Evolutionary conservation across 2,797 vertebrate species (phyloP).

Genomic region (Champsocephalus gunnari): DNA sequence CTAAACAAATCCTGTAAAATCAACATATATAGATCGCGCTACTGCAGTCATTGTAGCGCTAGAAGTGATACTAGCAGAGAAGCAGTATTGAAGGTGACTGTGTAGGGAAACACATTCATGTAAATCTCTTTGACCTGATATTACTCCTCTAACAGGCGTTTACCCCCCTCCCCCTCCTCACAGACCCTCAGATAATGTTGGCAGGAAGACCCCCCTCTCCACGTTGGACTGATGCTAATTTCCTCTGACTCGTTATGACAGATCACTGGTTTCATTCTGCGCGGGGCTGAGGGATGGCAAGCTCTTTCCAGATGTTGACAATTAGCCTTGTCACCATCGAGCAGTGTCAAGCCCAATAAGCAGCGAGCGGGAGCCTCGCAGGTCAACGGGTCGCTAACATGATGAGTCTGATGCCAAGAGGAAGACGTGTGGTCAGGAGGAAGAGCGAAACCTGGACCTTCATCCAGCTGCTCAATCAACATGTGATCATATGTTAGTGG

Average conservation of each 20-base stretch:
- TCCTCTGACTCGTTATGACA: slow-evolving; percentile 80
- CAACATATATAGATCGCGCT: too few relatives aligned
- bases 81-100: background rate
- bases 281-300: slow-evolving; percentile 53
- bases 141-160: slow-evolving; percentile 26
- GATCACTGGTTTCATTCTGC: slow-evolving; percentile 61
- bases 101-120: slow-evolving; percentile 22
- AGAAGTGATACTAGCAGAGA: background rate
- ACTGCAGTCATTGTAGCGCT: background rate
- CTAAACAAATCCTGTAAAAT: too few relatives aligned
- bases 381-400: slow-evolving; percentile 56
- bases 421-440: slow-evolving; percentile 5
- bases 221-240: slow-evolving; percentile 75
- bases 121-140: slow-evolving; percentile 45
- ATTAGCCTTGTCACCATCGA: slow-evolving; percentile 80
- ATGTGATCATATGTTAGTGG: slow-evolving; percentile 46
- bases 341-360: slow-evolving; percentile 73
- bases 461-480: slow-evolving; percentile 53
- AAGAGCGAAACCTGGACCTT: slow-evolving; percentile 31
- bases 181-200: slow-evolving; percentile 42
- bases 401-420: slow-evolving; percentile 20
- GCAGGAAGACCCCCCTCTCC: slow-evolving; percentile 32
- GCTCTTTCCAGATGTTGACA: slow-evolving; percentile 81
- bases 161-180: background rate
- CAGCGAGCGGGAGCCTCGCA: slow-evolving; percentile 48